A percentile compares a stretch with the other conserved stretches of the same genome.
Evolutionary conservation across 2,888 invertebrate genomes (phyloP).

Genomic region (Pollenia angustigena): DNA sequence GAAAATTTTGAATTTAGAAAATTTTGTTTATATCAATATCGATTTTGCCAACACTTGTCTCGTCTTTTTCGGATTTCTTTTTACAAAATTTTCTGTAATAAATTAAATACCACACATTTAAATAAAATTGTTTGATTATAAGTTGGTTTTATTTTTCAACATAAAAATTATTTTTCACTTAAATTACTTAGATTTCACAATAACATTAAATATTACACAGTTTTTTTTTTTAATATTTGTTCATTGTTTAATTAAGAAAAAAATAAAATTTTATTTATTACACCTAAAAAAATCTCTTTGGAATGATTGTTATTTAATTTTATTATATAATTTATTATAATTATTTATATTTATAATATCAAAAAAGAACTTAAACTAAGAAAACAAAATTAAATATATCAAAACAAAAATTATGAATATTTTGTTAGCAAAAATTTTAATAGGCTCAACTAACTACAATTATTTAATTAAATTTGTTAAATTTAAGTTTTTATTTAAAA

Average conservation of each 20-base stretch:
- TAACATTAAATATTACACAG: conserved; percentile 72
- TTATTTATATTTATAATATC: conserved; percentile 65
- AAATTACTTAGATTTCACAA: conserved; percentile 54
- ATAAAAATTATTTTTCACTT: conserved; percentile 64
- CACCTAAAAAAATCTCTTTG: conserved; percentile 72
- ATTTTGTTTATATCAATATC: too few relatives aligned
- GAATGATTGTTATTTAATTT: conserved; percentile 68
- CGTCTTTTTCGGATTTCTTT: too few relatives aligned
- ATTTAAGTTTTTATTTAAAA: conserved; percentile 54
- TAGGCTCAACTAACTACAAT: conserved; percentile 68
- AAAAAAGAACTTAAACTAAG: conserved; percentile 49
- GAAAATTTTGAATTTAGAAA: too few relatives aligned
- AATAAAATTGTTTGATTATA: conserved; percentile 27
- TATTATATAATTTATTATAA: conserved; percentile 19
- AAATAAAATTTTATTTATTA: conserved; percentile 67
- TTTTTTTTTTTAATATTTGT: neutral
- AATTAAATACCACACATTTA: neutral
- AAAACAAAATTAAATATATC: conserved; percentile 26
- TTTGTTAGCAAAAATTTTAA: conserved; percentile 37
- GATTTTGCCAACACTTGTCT: too few relatives aligned
- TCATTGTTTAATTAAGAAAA: conserved; percentile 37
- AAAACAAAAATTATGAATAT: conserved; percentile 30
- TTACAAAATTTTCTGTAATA: neutral
- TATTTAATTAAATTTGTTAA: conserved; percentile 2
- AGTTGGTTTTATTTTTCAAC: conserved; percentile 66